These are phyloP conservation scores for Drosophila testacea DNA, from an alignment of 2,888 invertebrate genomes.

Conservation along the genomic window DNA sequence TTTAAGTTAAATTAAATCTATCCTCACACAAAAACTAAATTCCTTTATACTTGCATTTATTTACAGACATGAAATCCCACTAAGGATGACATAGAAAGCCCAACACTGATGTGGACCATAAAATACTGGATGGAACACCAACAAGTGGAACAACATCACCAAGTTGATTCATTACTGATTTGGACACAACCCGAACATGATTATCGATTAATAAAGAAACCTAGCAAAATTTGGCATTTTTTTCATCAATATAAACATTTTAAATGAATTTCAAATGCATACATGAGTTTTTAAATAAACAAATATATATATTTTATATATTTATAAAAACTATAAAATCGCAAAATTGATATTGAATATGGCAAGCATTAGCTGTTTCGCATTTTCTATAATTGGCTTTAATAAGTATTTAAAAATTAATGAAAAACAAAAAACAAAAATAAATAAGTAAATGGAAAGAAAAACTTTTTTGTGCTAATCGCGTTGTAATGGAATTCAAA, in stretches of 20 bases:
- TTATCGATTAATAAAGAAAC: constrained; percentile 24
- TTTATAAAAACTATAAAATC: constrained; percentile 75
- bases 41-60: constrained; percentile 13
- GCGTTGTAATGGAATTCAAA: constrained; percentile 51
- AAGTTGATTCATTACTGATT: constrained; percentile 57
- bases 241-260: constrained; percentile 66
- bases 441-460: constrained; percentile 5
- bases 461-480: constrained; percentile 55
- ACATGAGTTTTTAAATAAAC: constrained; percentile 68
- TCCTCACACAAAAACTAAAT: constrained; percentile 7
- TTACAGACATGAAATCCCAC: constrained; percentile 64
- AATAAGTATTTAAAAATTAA: constrained; percentile 58
- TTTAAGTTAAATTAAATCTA: neutral
- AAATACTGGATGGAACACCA: constrained; percentile 23
- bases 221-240: constrained; percentile 64
- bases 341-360: constrained; percentile 59
- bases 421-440: constrained; percentile 37
- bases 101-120: constrained; percentile 11
- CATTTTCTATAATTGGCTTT: constrained; percentile 79
- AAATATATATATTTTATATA: constrained; percentile 76
- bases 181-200: constrained; percentile 43
- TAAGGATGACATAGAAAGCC: constrained; percentile 34
- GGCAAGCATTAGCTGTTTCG: constrained; percentile 64
- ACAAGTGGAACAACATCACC: constrained; percentile 39
- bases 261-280: constrained; percentile 66